Conservation (phyloP, 2,113 vertebrate species). For the Gopherus flavomarginatus region DNA sequence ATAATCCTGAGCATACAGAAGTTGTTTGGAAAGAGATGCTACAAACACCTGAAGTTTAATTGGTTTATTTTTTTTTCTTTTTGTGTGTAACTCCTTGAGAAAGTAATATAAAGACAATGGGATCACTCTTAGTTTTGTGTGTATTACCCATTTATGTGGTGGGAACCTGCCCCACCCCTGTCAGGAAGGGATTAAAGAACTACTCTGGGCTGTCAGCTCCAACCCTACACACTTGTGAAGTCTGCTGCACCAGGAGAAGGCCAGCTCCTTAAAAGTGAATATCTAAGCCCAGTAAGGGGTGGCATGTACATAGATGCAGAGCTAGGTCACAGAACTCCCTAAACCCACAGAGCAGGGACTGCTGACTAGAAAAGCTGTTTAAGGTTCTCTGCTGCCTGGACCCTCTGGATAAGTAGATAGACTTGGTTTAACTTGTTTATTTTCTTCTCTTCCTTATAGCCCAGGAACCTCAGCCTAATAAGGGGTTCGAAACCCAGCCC, state of each 20-base stretch:
- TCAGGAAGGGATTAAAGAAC: neutral
- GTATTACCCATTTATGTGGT: neutral
- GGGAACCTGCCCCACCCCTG: neutral
- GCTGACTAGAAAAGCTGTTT: neutral
- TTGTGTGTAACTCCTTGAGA: fast-evolving
- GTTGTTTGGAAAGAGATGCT: neutral
- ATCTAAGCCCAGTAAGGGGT: neutral
- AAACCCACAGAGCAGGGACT: neutral
- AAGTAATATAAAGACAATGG: neutral
- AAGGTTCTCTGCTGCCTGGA: neutral
- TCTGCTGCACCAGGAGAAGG: neutral
- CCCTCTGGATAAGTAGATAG: neutral
- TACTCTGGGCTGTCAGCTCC: neutral
- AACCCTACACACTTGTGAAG: neutral
- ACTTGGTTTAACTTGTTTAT: neutral
- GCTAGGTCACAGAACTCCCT: neutral
- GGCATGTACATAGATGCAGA: neutral
- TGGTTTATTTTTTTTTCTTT: neutral
- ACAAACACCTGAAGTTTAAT: neutral
- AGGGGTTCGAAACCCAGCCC: neutral
- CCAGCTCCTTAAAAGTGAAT: neutral
- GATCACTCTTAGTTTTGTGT: neutral
- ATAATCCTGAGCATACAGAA: neutral
- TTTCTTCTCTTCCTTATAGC: neutral
- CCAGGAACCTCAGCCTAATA: neutral